Evolutionary conservation across 2,797 vertebrate genomes (phyloP).

Genomic region (Notamacropus eugenii): DNA sequence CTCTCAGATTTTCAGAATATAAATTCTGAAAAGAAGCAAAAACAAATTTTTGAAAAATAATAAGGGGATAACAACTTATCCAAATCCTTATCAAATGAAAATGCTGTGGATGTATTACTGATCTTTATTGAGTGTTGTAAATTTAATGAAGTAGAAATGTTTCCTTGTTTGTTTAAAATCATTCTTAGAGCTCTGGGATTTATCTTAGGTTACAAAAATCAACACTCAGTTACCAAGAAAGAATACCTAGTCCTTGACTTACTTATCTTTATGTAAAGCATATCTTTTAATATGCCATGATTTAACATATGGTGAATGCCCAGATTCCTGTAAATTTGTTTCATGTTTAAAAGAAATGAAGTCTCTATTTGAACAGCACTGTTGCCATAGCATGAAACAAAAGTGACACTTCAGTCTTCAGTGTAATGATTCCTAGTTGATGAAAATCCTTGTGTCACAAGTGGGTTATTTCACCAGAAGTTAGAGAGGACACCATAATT

Average conservation of each 20-base stretch:
- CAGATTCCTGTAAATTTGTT: slow-evolving; percentile 27
- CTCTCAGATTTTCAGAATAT: neutral
- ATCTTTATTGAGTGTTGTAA: slow-evolving; percentile 47
- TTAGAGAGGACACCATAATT: neutral
- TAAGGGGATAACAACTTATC: slow-evolving; percentile 27
- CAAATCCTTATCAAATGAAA: slow-evolving; percentile 55
- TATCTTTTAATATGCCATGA: slow-evolving; percentile 45
- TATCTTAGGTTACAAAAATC: slow-evolving; percentile 23
- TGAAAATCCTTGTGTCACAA: neutral
- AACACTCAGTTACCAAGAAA: neutral
- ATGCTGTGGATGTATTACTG: neutral
- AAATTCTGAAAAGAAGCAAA: slow-evolving; percentile 8
- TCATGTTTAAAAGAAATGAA: slow-evolving; percentile 40
- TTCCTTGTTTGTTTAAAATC: slow-evolving; percentile 57
- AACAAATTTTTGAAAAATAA: slow-evolving; percentile 31
- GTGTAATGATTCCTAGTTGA: slow-evolving; percentile 25
- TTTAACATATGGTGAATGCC: slow-evolving; percentile 53
- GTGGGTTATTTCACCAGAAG: neutral
- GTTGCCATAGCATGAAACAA: neutral
- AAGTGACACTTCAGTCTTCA: neutral
- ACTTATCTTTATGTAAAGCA: neutral
- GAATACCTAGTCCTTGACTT: slow-evolving; percentile 48
- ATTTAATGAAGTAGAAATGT: slow-evolving; percentile 39
- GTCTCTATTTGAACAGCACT: slow-evolving; percentile 31
- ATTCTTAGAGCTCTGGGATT: slow-evolving; percentile 25